Evolutionary conservation across 2,113 vertebrate genomes (phyloP).

Genomic region (Gasterosteus aculeatus): DNA sequence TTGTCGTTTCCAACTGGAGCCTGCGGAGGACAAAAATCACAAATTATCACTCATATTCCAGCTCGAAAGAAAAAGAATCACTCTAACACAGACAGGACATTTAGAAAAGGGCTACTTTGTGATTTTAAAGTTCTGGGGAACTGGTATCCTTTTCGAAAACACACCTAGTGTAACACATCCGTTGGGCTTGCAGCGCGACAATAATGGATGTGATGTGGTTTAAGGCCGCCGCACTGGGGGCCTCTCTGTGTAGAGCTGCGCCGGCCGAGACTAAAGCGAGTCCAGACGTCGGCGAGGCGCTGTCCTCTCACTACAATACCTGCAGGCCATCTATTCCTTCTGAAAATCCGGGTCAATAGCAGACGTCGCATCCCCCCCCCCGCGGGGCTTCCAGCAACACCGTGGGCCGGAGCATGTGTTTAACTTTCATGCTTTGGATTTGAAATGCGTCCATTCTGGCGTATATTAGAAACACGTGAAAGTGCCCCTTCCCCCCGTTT

Average conservation of each 20-base stretch:
- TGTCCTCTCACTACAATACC: slow-evolving; percentile 62
- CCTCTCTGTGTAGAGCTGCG: slow-evolving; percentile 20
- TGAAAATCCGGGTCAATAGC: slow-evolving; percentile 79
- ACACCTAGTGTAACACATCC: slow-evolving; percentile 20
- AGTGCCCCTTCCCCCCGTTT: slow-evolving; percentile 24
- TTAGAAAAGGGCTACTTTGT: slow-evolving; percentile 1
- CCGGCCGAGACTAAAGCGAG: slow-evolving; percentile 61
- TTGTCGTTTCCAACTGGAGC: slow-evolving; percentile 89
- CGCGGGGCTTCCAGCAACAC: slow-evolving; percentile 55
- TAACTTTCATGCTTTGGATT: slow-evolving; percentile 69
- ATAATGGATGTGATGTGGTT: slow-evolving; percentile 17
- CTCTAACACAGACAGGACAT: background rate
- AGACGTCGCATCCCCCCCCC: slow-evolving; percentile 57
- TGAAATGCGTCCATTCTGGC: slow-evolving; percentile 61
- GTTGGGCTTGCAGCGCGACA: slow-evolving; percentile 25
- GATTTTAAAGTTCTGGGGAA: background rate
- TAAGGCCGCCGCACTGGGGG: slow-evolving; percentile 30
- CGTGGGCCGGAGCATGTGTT: slow-evolving; percentile 62
- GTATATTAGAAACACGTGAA: slow-evolving; percentile 50
- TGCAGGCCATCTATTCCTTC: slow-evolving; percentile 67
- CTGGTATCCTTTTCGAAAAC: background rate
- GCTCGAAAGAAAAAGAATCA: slow-evolving; percentile 4
- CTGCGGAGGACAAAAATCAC: slow-evolving; percentile 80
- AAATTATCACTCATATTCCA: slow-evolving; percentile 35
- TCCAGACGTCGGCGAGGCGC: slow-evolving; percentile 54